A percentile compares a stretch with the other conserved stretches of the same genome.
phyloP scores from a whole-genome alignment of 2,797 vertebrate species.

The Chromobotia macracanthus region DNA sequence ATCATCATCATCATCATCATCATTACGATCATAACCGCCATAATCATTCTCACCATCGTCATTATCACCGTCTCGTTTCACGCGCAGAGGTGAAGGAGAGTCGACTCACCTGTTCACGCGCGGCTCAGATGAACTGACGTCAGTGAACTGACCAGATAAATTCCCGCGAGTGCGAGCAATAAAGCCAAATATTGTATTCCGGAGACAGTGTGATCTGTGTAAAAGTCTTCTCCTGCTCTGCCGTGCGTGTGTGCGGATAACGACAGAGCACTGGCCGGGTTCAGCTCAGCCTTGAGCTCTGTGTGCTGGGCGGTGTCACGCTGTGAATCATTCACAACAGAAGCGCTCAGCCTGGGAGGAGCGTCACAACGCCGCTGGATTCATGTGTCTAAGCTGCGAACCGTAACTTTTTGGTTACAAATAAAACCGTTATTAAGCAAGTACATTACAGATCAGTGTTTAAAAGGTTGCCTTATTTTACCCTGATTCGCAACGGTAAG shows the following conservation, averaged over 20 bases:
- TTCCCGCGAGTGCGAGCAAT: conserved; percentile 8
- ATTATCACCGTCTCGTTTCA: not conserved
- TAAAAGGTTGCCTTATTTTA: no score
- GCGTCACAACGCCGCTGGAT: no score
- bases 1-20: not conserved
- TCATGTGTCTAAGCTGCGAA: no score
- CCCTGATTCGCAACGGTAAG: no score
- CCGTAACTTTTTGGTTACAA: no score
- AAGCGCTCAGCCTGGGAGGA: no score
- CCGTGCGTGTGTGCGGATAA: not conserved
- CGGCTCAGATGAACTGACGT: conserved; percentile 23
- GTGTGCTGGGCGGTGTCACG: conserved; percentile 23
- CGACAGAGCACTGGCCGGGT: conserved; percentile 7
- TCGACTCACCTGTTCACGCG: conserved; percentile 50
- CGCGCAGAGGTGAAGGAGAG: conserved; percentile 12
- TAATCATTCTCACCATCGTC: no score
- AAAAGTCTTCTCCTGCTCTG: not conserved
- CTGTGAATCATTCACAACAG: no score
- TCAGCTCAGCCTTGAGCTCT: not conserved
- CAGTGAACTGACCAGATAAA: not conserved
- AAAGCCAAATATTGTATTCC: conserved; percentile 14
- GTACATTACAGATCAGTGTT: no score
- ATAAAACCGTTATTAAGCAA: no score
- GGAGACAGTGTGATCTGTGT: not conserved
- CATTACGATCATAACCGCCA: not conserved